Base-by-base conservation (phyloP, 2,113 vertebrate genomes). In the Phylloscopus trochilus region DNA sequence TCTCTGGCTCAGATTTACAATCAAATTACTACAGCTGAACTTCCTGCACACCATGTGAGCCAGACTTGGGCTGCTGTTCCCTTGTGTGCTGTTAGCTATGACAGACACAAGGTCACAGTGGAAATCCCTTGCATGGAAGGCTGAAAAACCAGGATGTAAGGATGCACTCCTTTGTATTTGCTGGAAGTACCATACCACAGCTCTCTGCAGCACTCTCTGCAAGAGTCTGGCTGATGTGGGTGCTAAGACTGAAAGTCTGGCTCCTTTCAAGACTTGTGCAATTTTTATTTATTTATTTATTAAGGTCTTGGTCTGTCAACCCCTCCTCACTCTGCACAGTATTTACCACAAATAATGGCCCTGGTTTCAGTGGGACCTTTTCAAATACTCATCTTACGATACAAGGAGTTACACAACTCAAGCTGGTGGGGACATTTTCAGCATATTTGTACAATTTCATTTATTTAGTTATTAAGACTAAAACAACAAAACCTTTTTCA, bases 291-390 rank as follows among this genome's bases (percentile, higher is more conserved):
- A 67, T 41, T 67, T 70, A 49, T 66, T 84, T 63, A 75, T 80
- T 10, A 62, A 64, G 28, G 79, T 66, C 30, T 81, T 81, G 55
- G 60, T 83, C 76, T 94, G 60, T 91, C 80, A 95, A 59, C 64
- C 64, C 68, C 37, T 93, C 64, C 68, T 78, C 56, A 74, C 68
- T 22, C 16, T 8, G 24, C 21, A 67, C 30, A 81, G 43, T 39
- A 70, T 75, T 90, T 55, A 90, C 72, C 79, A 86, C 68, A 94
- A 87, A 67, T 78, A 95, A 89, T 13, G 22, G 63, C 39, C 35
- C 26, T 58, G 82, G 74, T 89, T 94, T 94, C 88, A 94, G 85
- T 43, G 76, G 60, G 91, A 90, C 73, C 56, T 87, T 94, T 94
- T 81, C 69, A 95, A 95, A 96, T 53, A 75, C 31, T 81, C 73